Evolutionary conservation across 2,888 invertebrate genomes (phyloP).

Genomic region (Euzetes globulus): DNA sequence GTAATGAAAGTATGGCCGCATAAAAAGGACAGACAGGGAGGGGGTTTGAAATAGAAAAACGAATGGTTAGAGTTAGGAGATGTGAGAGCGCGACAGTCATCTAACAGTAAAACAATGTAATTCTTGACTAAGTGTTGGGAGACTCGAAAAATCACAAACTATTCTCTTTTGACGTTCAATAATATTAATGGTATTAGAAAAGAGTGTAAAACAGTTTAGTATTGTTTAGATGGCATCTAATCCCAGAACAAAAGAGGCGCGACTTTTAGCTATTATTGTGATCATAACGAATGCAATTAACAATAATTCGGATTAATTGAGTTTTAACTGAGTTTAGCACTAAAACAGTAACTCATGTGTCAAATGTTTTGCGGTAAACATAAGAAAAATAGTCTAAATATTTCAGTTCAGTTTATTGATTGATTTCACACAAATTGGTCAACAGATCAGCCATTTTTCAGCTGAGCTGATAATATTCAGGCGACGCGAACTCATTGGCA

Average conservation of each 20-base stretch:
- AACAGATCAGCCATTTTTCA: slow-evolving; percentile 45
- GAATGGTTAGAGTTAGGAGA: neutral
- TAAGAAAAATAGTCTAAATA: neutral
- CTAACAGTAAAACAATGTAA: slow-evolving; percentile 25
- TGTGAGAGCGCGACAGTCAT: slow-evolving; percentile 2
- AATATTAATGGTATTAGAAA: slow-evolving; percentile 22
- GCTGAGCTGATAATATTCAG: slow-evolving; percentile 76
- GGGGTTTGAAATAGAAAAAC: neutral
- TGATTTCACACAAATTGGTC: neutral
- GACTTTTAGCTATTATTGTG: neutral
- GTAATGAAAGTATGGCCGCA: neutral
- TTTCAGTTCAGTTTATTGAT: neutral
- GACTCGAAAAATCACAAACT: slow-evolving; percentile 17
- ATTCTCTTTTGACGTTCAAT: slow-evolving; percentile 21
- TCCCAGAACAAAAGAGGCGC: neutral
- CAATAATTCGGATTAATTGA: slow-evolving; percentile 12
- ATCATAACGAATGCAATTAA: neutral
- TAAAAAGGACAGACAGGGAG: neutral
- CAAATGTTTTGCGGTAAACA: neutral
- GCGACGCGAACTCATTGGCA: slow-evolving; percentile 76
- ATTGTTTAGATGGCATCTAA: too few species aligned
- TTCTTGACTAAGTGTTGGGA: slow-evolving; percentile 2
- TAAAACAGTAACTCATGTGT: neutral
- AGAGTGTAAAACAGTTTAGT: neutral
- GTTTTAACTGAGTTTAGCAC: neutral